A percentile compares a stretch with the other conserved stretches of the same genome.
These are phyloP conservation scores for Callyntrura sp. DNA, from an alignment of 2,888 invertebrate species.

Conservation along the genomic window DNA sequence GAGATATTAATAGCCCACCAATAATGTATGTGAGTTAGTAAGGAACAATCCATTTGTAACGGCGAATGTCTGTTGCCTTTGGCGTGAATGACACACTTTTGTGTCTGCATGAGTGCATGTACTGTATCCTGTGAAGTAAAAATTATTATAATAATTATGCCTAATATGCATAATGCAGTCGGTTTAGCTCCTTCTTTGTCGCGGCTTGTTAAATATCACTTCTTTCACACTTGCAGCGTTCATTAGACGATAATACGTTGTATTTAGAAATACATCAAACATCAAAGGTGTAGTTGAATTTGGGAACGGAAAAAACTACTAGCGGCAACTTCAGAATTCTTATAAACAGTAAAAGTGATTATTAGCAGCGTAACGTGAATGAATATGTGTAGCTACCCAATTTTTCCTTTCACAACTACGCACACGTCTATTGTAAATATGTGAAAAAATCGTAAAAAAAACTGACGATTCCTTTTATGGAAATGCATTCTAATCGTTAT, in stretches of 20 bases:
- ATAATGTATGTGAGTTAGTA: constrained; percentile 56
- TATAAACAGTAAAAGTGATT: constrained; percentile 47
- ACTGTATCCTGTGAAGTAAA: constrained; percentile 57
- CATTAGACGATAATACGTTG: not conserved
- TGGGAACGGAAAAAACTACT: not conserved
- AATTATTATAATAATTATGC: constrained; percentile 46
- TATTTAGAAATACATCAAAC: not conserved
- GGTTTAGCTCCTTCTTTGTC: constrained; percentile 68
- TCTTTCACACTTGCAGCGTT: constrained; percentile 41
- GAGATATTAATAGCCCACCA: constrained; percentile 68
- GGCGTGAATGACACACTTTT: constrained; percentile 74
- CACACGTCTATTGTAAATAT: too few relatives aligned
- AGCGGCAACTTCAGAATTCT: not conserved
- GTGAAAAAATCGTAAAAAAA: too few relatives aligned
- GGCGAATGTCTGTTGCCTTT: constrained; percentile 59
- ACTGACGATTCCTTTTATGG: too few relatives aligned
- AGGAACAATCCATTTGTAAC: constrained; percentile 72
- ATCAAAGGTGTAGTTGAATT: not conserved
- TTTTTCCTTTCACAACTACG: not conserved
- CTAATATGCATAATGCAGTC: constrained; percentile 69
- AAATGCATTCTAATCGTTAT: too few relatives aligned
- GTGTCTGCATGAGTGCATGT: constrained; percentile 54
- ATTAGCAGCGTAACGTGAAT: not conserved
- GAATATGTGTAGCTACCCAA: not conserved
- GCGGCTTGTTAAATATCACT: constrained; percentile 67